phyloP scores from a whole-genome alignment of 1,140 invertebrate genomes.

The Heliconius hewitsoni region DNA sequence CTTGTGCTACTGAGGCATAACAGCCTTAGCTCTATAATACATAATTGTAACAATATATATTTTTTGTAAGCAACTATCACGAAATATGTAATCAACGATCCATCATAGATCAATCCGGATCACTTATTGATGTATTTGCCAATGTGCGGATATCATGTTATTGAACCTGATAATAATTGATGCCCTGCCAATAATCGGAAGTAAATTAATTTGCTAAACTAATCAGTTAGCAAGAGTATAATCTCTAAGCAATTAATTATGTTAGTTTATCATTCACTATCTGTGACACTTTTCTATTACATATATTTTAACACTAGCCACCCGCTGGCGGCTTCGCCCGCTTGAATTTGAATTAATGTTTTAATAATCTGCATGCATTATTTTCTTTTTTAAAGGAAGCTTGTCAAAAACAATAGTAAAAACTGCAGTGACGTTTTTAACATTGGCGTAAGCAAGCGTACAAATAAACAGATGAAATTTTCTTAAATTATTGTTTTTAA shows the following conservation, averaged over 20 bases:
- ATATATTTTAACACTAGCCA: no score
- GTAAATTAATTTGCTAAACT: slow-evolving; percentile 19
- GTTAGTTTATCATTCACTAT: not conserved
- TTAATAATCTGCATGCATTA: no score
- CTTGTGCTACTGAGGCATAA: no score
- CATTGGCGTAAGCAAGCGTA: no score
- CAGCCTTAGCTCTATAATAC: no score
- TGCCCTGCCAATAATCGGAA: slow-evolving; percentile 10
- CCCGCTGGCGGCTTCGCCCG: no score
- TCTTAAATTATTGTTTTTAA: no score
- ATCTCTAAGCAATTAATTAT: slow-evolving; percentile 8
- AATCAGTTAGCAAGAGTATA: slow-evolving; percentile 4
- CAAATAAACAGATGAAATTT: no score
- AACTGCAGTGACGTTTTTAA: no score
- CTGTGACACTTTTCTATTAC: not conserved
- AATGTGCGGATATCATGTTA: slow-evolving; percentile 8
- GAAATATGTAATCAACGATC: not conserved
- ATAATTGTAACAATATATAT: not conserved
- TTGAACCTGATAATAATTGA: slow-evolving; percentile 1
- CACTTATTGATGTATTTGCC: slow-evolving; percentile 2
- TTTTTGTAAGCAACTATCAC: not conserved
- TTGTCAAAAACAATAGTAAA: no score
- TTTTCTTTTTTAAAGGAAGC: no score
- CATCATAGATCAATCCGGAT: not conserved
- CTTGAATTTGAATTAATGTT: no score